Percentiles rank a stretch among this genome's conserved stretches.
Conservation (phyloP, 2,113 vertebrate species). For the Cyanoderma ruficeps region DNA sequence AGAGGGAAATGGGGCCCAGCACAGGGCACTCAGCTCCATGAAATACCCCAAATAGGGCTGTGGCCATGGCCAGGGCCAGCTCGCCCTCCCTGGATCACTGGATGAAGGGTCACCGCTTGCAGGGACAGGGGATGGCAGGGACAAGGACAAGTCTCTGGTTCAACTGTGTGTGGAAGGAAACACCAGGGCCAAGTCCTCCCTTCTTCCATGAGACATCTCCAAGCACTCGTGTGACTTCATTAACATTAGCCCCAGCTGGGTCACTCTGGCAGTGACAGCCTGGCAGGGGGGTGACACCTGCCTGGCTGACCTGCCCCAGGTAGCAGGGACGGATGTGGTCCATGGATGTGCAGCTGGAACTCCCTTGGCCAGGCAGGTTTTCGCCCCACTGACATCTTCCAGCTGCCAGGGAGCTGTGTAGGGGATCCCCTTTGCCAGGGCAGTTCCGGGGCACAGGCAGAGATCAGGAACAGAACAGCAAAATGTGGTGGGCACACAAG, state of each 20-base stretch:
- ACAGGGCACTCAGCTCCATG: not conserved
- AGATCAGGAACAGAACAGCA: not conserved
- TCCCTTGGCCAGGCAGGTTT: not conserved
- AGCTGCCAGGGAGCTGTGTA: not conserved
- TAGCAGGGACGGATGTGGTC: not conserved
- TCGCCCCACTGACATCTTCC: not conserved
- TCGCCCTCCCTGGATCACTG: not conserved
- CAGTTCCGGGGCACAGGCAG: not conserved
- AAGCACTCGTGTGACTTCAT: rapidly evolving
- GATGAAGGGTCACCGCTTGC: not conserved
- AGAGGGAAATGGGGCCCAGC: not conserved
- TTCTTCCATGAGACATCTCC: not conserved
- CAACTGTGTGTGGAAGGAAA: not conserved
- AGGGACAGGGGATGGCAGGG: not conserved
- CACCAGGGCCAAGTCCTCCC: not conserved
- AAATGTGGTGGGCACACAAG: not conserved
- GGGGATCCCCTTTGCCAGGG: not conserved
- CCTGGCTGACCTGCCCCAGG: not conserved
- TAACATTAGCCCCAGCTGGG: not conserved
- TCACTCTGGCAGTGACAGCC: not conserved
- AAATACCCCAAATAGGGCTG: rapidly evolving
- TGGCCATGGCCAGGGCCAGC: not conserved
- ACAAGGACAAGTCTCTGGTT: not conserved
- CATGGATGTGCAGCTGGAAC: not conserved
- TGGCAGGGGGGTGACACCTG: not conserved